Percentiles rank a stretch among this genome's conserved stretches.
Evolutionary conservation across 1,140 invertebrate species (phyloP).

Genomic region (Drosophila elegans): DNA sequence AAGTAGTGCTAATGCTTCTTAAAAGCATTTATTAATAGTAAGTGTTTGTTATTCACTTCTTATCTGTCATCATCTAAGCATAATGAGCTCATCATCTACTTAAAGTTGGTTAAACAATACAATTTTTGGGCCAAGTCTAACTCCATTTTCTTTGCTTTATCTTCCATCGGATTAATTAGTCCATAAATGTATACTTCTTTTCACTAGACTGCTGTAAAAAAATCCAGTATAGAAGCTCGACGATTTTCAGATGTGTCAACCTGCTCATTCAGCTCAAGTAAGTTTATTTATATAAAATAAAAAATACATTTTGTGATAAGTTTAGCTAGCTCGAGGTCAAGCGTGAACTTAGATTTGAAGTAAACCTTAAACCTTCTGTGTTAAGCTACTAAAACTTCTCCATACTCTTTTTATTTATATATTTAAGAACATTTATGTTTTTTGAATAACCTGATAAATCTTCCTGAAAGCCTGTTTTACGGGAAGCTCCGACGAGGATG

Average conservation of each 20-base stretch:
- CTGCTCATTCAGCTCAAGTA: slow-evolving; percentile 96
- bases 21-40: neutral
- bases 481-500: slow-evolving; percentile 91
- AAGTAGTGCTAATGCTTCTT: no score
- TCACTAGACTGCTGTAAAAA: slow-evolving; percentile 65
- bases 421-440: neutral
- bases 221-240: slow-evolving; percentile 89
- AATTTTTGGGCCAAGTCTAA: neutral
- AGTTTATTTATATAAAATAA: neutral
- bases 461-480: slow-evolving; percentile 90
- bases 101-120: neutral
- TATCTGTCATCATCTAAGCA: neutral
- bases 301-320: neutral
- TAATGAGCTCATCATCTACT: neutral
- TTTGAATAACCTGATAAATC: neutral
- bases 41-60: neutral
- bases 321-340: no score
- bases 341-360: no score
- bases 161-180: slow-evolving; percentile 2
- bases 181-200: neutral
- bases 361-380: no score
- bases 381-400: no score
- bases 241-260: slow-evolving; percentile 96
- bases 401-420: no score
- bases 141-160: neutral